Base-by-base conservation (phyloP, 1,140 invertebrate species). In the Goniozus legneri region DNA sequence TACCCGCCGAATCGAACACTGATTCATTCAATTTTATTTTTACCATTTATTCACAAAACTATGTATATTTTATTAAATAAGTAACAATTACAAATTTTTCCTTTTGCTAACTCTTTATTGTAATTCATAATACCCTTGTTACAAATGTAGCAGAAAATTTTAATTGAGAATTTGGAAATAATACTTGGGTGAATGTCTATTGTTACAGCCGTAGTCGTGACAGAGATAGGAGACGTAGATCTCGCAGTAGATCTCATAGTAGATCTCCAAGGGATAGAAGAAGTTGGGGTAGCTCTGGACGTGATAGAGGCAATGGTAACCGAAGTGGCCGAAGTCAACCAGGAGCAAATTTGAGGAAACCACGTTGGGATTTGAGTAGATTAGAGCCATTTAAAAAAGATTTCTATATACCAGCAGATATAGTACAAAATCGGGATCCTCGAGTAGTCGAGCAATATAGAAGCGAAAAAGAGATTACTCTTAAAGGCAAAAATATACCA, bases 301-400 rank as follows among this genome's bases (percentile, higher is more conserved):
- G 76, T 20, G 75, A 80, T 16, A 65, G 75, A 39, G 77, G 78
- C 16, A 75, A 77, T 19, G 71, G 76, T 44, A 76, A 80, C 13
- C 76, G 79, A 37, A 75, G 79, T 16, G 77, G 80, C 15, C 76
- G 83, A n/a, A 58, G 65, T 24, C 81, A 83, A 52, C 79, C 87
- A 12, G 85, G 90, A 10, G 85, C 86, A 10, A 82, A 80, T 54
- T 71, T 93, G n/a, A 76, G 88, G 3, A 91, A 89, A 65, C 87
- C 90, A 12, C 78, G 85, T 47, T 94, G 91, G 90, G 88, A 91
- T 64, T 58, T 87, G 22, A 84, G 78, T 38, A 80, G 85, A 48
- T 72, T 96, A 3, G 86, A 87, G 45, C 87, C 90, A 4, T 95
- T 97, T 73, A 89, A 92, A 64, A 96, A 96, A 77, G 89, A 95